Base-by-base conservation (phyloP, 2,888 invertebrate genomes). In the Oxystoma pomonae region DNA sequence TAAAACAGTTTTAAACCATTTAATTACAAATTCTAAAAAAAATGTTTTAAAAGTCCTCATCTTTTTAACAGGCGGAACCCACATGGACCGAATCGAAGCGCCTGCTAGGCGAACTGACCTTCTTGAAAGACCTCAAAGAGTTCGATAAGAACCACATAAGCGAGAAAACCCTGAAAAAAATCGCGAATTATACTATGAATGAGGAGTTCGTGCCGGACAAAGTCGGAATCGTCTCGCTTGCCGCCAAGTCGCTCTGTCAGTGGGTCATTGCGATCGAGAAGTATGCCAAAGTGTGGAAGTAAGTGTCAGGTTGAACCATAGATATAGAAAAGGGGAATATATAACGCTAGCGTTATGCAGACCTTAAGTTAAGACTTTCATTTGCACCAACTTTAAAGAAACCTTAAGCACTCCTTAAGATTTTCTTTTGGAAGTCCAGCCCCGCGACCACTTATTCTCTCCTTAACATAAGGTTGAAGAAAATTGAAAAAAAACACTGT, bases 221-320 rank as follows among this genome's bases (percentile, higher is more conserved):
- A 74, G 91, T 96, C 1, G 95, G 94, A 0, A 82, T 86, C 1
- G 93, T 94, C 51, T 95, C 95, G 0, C 74, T 84, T 0, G 95
- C 95, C 0, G 94, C 94, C 18, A 93, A 92, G 79, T 94, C 94
- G 1, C 82, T 96, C 20, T 93, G 93, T 76, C 86, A 92, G 75
- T 96, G 96, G 96, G 94, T 94, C 7, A 84, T 92, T 65, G 95
- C 95, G 1, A 95, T 96, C 78, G 94, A 96, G 78, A 89, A 94
- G 76, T 96, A 96, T 75, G 94, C 90, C 1, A 90, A 92, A 81
- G 90, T 95, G 55, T 95, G 87, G 83, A 90, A 88, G 90, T 90
- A 75, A 82, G 83, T 78, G n/a, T n/a, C n/a, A n/a, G n/a, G n/a
- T n/a, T n/a, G n/a, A n/a, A n/a, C n/a, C n/a, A n/a, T n/a, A n/a